These are phyloP conservation scores for Endotricha flammealis DNA, from an alignment of 2,888 invertebrate genomes.

Conservation along the genomic window DNA sequence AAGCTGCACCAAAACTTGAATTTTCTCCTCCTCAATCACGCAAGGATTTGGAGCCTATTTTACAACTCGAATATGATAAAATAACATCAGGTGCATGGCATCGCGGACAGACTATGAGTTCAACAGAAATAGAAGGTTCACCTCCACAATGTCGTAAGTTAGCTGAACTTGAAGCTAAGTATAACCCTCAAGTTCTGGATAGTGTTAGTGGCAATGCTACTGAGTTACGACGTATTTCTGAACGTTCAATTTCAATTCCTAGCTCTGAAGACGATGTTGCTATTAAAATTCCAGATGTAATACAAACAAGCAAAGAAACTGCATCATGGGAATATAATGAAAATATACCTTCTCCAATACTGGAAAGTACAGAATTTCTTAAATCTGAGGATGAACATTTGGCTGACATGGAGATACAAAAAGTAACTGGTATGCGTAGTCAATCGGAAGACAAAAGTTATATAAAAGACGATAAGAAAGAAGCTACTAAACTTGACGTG, in stretches of 20 bases:
- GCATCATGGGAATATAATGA: slow-evolving; percentile 81
- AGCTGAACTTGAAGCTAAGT: slow-evolving; percentile 81
- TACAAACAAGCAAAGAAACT: slow-evolving; percentile 68
- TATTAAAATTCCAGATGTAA: slow-evolving; percentile 75
- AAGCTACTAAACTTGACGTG: slow-evolving; percentile 45
- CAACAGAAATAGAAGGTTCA: slow-evolving; percentile 87
- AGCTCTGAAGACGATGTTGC: slow-evolving; percentile 86
- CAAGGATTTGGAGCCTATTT: slow-evolving; percentile 85
- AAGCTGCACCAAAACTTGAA: slow-evolving; percentile 85
- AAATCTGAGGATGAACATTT: slow-evolving; percentile 78
- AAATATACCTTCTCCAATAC: slow-evolving; percentile 80
- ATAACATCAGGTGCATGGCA: slow-evolving; percentile 83
- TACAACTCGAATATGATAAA: slow-evolving; percentile 84
- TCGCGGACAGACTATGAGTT: slow-evolving; percentile 85
- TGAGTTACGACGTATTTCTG: slow-evolving; percentile 84
- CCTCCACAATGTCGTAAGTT: slow-evolving; percentile 84
- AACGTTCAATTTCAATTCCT: slow-evolving; percentile 85
- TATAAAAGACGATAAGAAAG: slow-evolving; percentile 44
- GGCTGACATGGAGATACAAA: slow-evolving; percentile 75
- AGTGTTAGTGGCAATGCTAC: slow-evolving; percentile 80
- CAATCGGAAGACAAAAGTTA: slow-evolving; percentile 56
- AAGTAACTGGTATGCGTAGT: slow-evolving; percentile 64
- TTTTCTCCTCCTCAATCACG: slow-evolving; percentile 87
- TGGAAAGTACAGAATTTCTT: slow-evolving; percentile 79
- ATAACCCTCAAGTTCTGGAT: slow-evolving; percentile 81